Evolutionary conservation across 35 echinoderm and acorn worm genomes (phyloP), one percentile per base, ranked within the genome.

Genomic region (Apostichopus californicus): DNA sequence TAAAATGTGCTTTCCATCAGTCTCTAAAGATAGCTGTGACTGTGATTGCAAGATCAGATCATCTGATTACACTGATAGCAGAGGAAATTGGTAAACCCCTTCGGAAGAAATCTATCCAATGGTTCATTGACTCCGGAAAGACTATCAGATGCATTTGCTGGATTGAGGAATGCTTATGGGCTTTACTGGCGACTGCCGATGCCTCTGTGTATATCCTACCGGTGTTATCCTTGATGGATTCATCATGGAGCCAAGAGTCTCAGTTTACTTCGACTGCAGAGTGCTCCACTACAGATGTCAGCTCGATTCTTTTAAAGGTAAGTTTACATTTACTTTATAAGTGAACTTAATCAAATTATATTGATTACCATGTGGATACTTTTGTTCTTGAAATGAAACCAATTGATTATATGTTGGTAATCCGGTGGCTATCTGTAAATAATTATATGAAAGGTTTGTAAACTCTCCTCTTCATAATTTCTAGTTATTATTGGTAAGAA

Each of bases 161-260:
- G 56, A 77, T 78, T 17, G 5, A 79, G 52, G 75, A 9, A 23
- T 77, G 89, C 89, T 5, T 60, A 8, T 79, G 89, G 89, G 89
- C 73, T 10, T 12, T 91, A 56, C 55, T 91, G 0, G 89, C 55
- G 4, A 91, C 89, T 21, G 56, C 55, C 9, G 89, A 91, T 91
- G 89, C 89, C 17, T 78, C 73, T 14, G 15, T 91, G 73, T 91
- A 91, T 34, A 91, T 91, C 25, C 17, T 79, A 57, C 89, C 89
- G 9, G 77, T 91, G 13, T 54, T 91, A 26, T 73, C 71, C 21
- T 26, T 91, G 9, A 22, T 91, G 14, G 23, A 34, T 54, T 17
- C 71, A 22, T 11, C 18, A 17, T 85, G 81, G 86, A 77, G 59
- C 11, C 14, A 78, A 28, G 14, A 9, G 8, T 56, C 77, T 26